These are phyloP conservation scores for Aleiodes alternator DNA, from an alignment of 2,888 invertebrate genomes.

Conservation along the genomic window DNA sequence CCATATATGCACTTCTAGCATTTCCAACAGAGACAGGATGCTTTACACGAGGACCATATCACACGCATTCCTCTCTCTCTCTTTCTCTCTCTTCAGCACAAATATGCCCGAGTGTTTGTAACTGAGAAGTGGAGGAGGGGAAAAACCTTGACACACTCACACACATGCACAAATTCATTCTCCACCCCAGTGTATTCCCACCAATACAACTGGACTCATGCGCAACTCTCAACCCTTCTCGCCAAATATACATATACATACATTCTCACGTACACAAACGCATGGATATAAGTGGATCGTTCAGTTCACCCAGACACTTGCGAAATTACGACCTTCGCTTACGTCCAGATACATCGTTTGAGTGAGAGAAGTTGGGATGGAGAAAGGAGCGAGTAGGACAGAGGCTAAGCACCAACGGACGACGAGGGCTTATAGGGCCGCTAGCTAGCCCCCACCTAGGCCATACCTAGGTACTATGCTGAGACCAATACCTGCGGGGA, in stretches of 20 bases:
- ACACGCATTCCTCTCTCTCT: slow-evolving; percentile 10
- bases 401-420: slow-evolving; percentile 61
- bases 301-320: slow-evolving; percentile 66
- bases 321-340: slow-evolving; percentile 69
- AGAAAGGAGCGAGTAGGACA: slow-evolving; percentile 20
- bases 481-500: slow-evolving; percentile 53
- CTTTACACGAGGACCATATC: not conserved
- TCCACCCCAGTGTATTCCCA: slow-evolving; percentile 4
- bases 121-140: slow-evolving; percentile 17
- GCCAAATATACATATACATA: not conserved
- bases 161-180: slow-evolving; percentile 2
- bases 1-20: too few species aligned
- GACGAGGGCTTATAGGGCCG: slow-evolving; percentile 66
- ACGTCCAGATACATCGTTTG: slow-evolving; percentile 67
- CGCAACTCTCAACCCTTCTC: not conserved
- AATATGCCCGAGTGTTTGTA: slow-evolving; percentile 4
- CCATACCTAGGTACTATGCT: slow-evolving; percentile 1
- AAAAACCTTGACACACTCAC: slow-evolving; percentile 34
- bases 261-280: not conserved
- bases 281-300: slow-evolving; percentile 29
- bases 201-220: slow-evolving; percentile 3
- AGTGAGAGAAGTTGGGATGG: slow-evolving; percentile 59
- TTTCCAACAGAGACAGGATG: too few species aligned
- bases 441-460: not conserved
- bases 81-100: not conserved